Evolutionary conservation across 2,888 invertebrate genomes (phyloP), one percentile per base, ranked within the genome.

Genomic region (Kryphioiulus occultus): DNA sequence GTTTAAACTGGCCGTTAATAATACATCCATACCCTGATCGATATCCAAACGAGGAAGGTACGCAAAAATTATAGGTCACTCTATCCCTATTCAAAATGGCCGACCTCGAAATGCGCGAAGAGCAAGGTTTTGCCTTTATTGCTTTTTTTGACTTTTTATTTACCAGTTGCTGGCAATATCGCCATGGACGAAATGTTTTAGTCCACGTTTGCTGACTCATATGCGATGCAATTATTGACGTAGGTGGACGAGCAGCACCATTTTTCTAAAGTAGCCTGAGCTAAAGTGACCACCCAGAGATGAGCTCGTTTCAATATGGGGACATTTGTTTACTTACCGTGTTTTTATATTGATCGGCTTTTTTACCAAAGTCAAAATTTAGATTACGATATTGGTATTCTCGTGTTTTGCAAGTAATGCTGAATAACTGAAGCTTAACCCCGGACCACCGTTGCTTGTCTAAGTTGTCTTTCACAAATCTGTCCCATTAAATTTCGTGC

Each of bases 1-100:
- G 84, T 84, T 84, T 84, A 84, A 84, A 84, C 42, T 84, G 84
- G 84, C 35, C 32, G 22, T 84, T 84, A 84, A 84, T 84, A 84
- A 84, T 84, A 22, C 7, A 84, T n/a, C 35, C 84, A 17, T 84
- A 42, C 32, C 84, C 17, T 42, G 19, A 35, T 84, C 84, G 84
- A 84, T 84, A 84, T 84, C 84, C n/a, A 9, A 68, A 59, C 59
- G 59, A 59, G 59, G 59, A 19, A 59, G 59, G 59, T 59, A 68
- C 68, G 68, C 22, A 68, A 10, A 68, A 68, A 68, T 68, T 68
- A 68, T 68, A 68, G 68, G 68, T 68, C 68, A 68, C 26, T 68
- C 68, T 68, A 68, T 68, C 68, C 68, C 9, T 26, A 22, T 68
- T 1, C 68, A 68, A 68, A 68, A 68, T 68, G 68, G 22, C 68